Conservation (phyloP, 2,113 vertebrate species). For the Cyphomyrus plagiostoma region DNA sequence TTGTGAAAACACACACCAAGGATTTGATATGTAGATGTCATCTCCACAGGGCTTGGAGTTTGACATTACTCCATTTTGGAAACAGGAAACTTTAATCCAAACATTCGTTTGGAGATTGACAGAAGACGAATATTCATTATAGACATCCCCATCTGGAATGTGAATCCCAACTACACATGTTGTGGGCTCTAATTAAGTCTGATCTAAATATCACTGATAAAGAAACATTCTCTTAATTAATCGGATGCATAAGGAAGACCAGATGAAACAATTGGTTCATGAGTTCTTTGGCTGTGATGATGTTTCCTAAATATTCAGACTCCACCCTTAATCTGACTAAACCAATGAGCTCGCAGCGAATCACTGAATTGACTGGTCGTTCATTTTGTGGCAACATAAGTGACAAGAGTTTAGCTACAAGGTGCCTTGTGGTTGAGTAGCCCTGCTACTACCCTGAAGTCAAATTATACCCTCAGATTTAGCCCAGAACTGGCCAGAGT, state of each 20-base stretch:
- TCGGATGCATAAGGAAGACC: constrained; percentile 11
- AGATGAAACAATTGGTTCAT: neutral
- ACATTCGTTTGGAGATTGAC: neutral
- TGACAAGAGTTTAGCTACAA: neutral
- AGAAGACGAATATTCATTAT: neutral
- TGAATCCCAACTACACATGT: constrained; percentile 1
- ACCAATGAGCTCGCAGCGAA: neutral
- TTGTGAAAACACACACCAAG: neutral
- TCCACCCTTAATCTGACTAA: neutral
- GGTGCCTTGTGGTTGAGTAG: neutral
- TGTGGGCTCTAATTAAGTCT: neutral
- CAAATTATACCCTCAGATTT: neutral
- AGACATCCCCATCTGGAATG: neutral
- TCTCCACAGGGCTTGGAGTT: neutral
- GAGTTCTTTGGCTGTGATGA: neutral
- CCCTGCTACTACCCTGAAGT: neutral
- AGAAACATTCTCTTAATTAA: constrained; percentile 13
- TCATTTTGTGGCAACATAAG: neutral
- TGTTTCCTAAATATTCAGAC: neutral
- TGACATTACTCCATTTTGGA: neutral
- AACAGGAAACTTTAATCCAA: neutral
- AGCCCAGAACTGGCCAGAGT: neutral
- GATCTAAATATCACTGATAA: neutral
- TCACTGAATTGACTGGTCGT: neutral
- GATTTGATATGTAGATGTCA: neutral